Percentiles rank a stretch among this genome's conserved stretches.
Conservation (phyloP, 1,140 invertebrate species). For the Hyposmocoma kahamanoa region DNA sequence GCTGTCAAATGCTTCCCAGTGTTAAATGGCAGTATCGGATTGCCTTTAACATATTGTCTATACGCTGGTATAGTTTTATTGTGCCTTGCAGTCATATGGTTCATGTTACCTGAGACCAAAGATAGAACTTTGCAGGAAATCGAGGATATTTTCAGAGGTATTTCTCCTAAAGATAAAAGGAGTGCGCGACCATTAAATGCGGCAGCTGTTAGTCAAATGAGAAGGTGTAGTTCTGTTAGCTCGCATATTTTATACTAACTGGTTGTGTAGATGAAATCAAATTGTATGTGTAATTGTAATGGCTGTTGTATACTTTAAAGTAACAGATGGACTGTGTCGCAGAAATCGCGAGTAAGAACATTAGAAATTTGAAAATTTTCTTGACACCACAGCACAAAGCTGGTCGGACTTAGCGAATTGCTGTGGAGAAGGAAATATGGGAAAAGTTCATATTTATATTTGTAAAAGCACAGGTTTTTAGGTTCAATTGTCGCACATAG, state of each 20-base stretch:
- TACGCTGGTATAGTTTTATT: constrained; percentile 39
- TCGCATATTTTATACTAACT: constrained; percentile 47
- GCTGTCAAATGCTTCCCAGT: constrained; percentile 59
- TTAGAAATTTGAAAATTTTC: no score
- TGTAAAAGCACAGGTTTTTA: no score
- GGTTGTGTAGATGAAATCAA: constrained; percentile 6
- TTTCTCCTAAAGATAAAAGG: constrained; percentile 28
- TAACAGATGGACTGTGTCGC: no score
- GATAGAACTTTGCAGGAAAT: constrained; percentile 59
- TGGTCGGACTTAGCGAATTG: no score
- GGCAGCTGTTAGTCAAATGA: constrained; percentile 24
- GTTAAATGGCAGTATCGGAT: constrained; percentile 33
- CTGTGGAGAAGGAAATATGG: no score
- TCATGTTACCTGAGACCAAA: constrained; percentile 60
- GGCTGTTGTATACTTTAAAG: no score
- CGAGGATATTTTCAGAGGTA: constrained; percentile 47
- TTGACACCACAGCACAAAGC: no score
- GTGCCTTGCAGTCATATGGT: constrained; percentile 41
- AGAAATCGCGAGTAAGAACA: no score
- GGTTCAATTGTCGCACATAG: no score
- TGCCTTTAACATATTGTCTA: constrained; percentile 46
- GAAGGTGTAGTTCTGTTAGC: constrained; percentile 43
- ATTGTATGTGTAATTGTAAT: no score
- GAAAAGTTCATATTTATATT: no score
- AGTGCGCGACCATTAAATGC: constrained; percentile 35